These are phyloP conservation scores for Paralinhomoeus sp. DNA, from an alignment of 2,888 invertebrate genomes.

Conservation along the genomic window DNA sequence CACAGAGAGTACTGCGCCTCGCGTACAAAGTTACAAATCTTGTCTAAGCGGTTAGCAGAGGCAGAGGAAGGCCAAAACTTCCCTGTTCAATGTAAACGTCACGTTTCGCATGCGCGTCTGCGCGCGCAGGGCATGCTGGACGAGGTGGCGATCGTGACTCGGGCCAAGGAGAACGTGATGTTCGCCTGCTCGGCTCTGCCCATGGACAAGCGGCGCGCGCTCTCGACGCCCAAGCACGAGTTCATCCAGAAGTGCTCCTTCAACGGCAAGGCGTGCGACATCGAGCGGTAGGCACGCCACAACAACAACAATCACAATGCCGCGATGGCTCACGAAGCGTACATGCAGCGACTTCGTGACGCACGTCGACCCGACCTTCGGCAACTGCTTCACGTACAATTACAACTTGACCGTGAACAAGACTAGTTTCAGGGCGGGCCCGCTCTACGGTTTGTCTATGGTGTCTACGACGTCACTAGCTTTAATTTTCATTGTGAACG, in stretches of 20 bases:
- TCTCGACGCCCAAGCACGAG: conserved; percentile 19
- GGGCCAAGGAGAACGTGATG: conserved; percentile 23
- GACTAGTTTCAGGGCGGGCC: conserved; percentile 20
- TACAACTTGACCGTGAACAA: conserved; percentile 12
- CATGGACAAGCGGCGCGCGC: conserved; percentile 12
- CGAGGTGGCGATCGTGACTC: conserved; percentile 24
- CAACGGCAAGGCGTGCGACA: conserved; percentile 21
- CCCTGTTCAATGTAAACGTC: too few relatives aligned
- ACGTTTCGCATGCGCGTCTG: too few relatives aligned
- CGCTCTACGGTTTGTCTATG: conserved; percentile 15
- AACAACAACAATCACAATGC: too few relatives aligned
- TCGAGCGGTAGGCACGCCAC: conserved; percentile 21
- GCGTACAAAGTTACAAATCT: too few relatives aligned
- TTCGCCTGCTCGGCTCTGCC: conserved; percentile 20
- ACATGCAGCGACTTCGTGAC: conserved; percentile 15
- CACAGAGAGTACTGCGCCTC: too few relatives aligned
- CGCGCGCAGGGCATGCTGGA: conserved; percentile 20
- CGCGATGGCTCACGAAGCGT: too few relatives aligned
- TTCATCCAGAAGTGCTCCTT: conserved; percentile 23
- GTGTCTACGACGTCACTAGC: too few relatives aligned
- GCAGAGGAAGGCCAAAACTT: too few relatives aligned
- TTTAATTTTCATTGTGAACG: too few relatives aligned
- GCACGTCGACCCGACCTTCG: conserved; percentile 17
- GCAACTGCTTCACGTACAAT: conserved; percentile 19
- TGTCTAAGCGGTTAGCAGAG: too few relatives aligned